phyloP scores from a whole-genome alignment of 2,888 invertebrate species.

The Lucinisca nassula region DNA sequence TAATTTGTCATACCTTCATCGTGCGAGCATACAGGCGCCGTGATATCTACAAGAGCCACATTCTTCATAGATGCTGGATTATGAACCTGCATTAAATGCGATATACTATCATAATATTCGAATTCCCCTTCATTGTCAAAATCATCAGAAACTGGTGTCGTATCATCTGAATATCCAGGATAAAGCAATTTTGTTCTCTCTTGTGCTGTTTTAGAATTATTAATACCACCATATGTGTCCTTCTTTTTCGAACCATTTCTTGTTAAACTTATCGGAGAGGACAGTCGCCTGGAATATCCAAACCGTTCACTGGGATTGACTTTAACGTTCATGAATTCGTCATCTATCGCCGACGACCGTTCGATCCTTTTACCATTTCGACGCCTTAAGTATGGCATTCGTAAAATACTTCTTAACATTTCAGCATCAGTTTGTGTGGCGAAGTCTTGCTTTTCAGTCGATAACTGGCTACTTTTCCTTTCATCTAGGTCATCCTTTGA shows the following conservation, averaged over 20 bases:
- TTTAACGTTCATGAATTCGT: conserved; percentile 28
- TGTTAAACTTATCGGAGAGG: neutral
- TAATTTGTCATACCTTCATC: conserved; percentile 62
- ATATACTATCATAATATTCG: conserved; percentile 67
- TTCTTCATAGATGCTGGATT: conserved; percentile 31
- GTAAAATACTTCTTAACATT: conserved; percentile 62
- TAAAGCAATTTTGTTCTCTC: conserved; percentile 40
- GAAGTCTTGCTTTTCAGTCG: conserved; percentile 56
- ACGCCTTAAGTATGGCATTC: conserved; percentile 58
- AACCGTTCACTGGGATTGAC: neutral
- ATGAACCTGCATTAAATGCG: conserved; percentile 65
- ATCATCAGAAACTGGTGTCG: conserved; percentile 59
- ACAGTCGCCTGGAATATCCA: neutral
- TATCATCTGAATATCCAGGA: conserved; percentile 62
- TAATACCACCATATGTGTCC: neutral
- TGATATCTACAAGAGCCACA: conserved; percentile 24
- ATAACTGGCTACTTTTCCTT: conserved; percentile 56
- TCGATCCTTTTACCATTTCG: conserved; percentile 59
- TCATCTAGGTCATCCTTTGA: conserved; percentile 72
- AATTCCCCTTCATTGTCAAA: conserved; percentile 68
- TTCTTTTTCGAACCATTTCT: neutral
- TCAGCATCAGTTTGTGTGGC: conserved; percentile 77
- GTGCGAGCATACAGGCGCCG: conserved; percentile 9
- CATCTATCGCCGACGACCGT: conserved; percentile 53
- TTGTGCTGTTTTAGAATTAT: neutral